A percentile compares a stretch with the other conserved stretches of the same genome.
phyloP scores from a whole-genome alignment of 2,888 invertebrate species.

The Carpatolechia fugitivella region DNA sequence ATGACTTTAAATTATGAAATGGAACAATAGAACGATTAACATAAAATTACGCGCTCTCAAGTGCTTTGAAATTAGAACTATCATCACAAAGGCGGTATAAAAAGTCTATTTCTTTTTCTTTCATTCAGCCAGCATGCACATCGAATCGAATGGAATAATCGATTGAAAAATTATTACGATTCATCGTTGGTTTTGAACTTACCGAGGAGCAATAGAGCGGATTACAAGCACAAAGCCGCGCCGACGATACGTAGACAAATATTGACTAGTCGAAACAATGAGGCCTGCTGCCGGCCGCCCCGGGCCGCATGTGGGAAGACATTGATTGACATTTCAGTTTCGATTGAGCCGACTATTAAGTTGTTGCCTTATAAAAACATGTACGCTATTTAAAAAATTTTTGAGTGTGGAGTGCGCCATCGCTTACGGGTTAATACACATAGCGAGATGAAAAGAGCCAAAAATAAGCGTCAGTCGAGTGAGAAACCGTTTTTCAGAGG shows the following conservation, averaged over 20 bases:
- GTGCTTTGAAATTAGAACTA: slow-evolving; percentile 54
- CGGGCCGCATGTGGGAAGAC: slow-evolving; percentile 50
- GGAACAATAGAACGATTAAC: slow-evolving; percentile 55
- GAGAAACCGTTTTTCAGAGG: slow-evolving; percentile 76
- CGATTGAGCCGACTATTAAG: slow-evolving; percentile 23
- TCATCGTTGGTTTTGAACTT: slow-evolving; percentile 65
- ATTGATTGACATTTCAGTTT: slow-evolving; percentile 55
- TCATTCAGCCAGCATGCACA: slow-evolving; percentile 45
- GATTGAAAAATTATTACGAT: slow-evolving; percentile 72
- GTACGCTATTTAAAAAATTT: slow-evolving; percentile 1
- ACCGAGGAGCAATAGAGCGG: slow-evolving; percentile 64
- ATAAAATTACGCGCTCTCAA: slow-evolving; percentile 33
- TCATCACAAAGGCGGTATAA: slow-evolving; percentile 55
- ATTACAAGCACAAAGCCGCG: slow-evolving; percentile 66
- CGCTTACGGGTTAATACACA: slow-evolving; percentile 62
- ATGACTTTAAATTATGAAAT: slow-evolving; percentile 23
- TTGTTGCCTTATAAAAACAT: background rate
- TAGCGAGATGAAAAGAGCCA: slow-evolving; percentile 73
- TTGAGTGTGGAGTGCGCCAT: slow-evolving; percentile 14
- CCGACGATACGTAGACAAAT: slow-evolving; percentile 72
- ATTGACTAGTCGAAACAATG: slow-evolving; percentile 78
- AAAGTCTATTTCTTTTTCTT: slow-evolving; percentile 63
- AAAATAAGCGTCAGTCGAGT: slow-evolving; percentile 73
- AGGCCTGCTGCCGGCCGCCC: slow-evolving; percentile 46
- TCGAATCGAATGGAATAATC: slow-evolving; percentile 65